These are phyloP conservation scores for Lottia scabra DNA, from an alignment of 2,888 invertebrate species.

Conservation along the genomic window DNA sequence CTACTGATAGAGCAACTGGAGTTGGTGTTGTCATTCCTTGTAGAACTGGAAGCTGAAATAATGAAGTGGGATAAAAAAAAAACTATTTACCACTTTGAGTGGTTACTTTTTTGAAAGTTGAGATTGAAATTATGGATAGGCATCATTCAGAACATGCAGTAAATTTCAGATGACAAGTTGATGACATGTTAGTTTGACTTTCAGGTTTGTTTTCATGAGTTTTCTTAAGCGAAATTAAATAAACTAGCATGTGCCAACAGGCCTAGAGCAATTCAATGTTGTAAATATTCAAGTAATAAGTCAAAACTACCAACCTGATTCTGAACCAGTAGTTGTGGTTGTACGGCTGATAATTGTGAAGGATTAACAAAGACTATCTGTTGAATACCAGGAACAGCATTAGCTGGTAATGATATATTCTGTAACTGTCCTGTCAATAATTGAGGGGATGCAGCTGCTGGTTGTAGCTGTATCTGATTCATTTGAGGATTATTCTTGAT, in stretches of 20 bases:
- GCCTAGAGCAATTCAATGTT: too few species aligned
- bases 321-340: conserved; percentile 52
- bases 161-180: too few species aligned
- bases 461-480: conserved; percentile 15
- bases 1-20: conserved; percentile 25
- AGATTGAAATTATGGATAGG: too few species aligned
- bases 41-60: conserved; percentile 22
- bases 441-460: neutral
- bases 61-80: too few species aligned
- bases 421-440: conserved; percentile 34
- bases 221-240: too few species aligned
- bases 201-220: too few species aligned
- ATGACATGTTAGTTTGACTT: too few species aligned
- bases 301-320: conserved; percentile 28
- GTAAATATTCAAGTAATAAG: too few species aligned
- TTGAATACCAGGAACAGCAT: conserved; percentile 40
- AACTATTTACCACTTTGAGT: too few species aligned
- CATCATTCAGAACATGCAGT: too few species aligned
- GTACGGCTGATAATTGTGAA: conserved; percentile 47
- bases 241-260: too few species aligned
- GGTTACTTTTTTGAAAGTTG: too few species aligned
- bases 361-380: conserved; percentile 57
- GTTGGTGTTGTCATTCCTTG: conserved; percentile 23
- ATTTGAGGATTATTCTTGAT: neutral
- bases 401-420: conserved; percentile 11